A percentile compares a stretch with the other conserved stretches of the same genome.
phyloP scores from a whole-genome alignment of 2,797 vertebrate genomes.

The Gorsachius magnificus region DNA sequence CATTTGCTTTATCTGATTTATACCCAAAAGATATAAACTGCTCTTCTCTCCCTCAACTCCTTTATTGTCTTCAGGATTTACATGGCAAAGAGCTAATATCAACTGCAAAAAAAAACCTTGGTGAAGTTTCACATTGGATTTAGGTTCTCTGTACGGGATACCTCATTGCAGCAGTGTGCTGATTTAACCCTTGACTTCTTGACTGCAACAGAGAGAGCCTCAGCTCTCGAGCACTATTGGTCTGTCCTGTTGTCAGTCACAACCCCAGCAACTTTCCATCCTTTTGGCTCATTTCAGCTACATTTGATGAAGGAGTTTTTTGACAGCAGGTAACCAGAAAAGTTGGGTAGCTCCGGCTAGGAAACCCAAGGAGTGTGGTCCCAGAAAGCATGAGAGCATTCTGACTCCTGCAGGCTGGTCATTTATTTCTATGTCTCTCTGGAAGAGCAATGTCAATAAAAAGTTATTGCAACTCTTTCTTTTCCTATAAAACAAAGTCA shows the following conservation, averaged over 20 bases:
- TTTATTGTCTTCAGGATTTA: neutral
- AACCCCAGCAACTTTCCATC: neutral
- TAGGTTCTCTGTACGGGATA: neutral
- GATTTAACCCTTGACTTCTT: neutral
- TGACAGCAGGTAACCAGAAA: neutral
- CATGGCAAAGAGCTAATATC: neutral
- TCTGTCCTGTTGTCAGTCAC: neutral
- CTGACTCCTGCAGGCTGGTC: neutral
- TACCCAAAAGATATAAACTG: neutral
- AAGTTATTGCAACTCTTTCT: slow-evolving; percentile 59
- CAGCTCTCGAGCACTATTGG: neutral
- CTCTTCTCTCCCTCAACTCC: neutral
- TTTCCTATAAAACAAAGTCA: slow-evolving; percentile 50
- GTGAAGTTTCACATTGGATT: neutral
- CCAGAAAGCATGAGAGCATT: neutral
- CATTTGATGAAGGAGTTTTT: neutral
- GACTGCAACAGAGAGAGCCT: neutral
- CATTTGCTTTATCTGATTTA: slow-evolving; percentile 18
- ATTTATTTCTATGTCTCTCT: slow-evolving; percentile 30
- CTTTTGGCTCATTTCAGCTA: neutral
- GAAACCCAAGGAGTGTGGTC: neutral
- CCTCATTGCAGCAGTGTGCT: neutral
- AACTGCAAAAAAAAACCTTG: neutral
- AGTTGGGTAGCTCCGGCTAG: neutral
- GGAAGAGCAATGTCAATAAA: slow-evolving; percentile 57